Evolutionary conservation across 2,113 vertebrate species (phyloP).

Genomic region (Bolborhynchus lineola): DNA sequence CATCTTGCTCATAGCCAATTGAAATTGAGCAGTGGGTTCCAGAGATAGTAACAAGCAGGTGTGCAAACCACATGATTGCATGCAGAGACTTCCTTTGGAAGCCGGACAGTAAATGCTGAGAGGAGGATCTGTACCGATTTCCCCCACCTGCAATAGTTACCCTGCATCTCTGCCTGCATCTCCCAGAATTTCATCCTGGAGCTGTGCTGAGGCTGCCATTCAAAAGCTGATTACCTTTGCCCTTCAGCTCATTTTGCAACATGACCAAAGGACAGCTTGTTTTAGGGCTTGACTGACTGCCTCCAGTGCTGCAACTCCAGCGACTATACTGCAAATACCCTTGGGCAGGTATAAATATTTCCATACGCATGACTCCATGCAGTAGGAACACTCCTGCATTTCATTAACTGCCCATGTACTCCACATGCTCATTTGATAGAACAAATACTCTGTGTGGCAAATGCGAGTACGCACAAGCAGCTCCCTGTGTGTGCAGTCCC

Average conservation of each 20-base stretch:
- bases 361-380: not conserved
- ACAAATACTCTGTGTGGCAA: not conserved
- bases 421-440: not conserved
- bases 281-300: not conserved
- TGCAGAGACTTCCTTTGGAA: not conserved
- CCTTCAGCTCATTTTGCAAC: not conserved
- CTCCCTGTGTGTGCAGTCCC: accelerated
- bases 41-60: not conserved
- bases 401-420: not conserved
- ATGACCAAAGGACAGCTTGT: not conserved
- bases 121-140: not conserved
- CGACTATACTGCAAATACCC: not conserved
- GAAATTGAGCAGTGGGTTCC: not conserved
- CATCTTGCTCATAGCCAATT: not conserved
- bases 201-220: not conserved
- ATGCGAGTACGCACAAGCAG: not conserved
- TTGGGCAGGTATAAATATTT: not conserved
- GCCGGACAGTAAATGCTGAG: not conserved
- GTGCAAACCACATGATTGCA: not conserved
- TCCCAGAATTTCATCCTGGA: accelerated
- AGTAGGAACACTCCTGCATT: not conserved
- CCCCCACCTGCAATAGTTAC: accelerated
- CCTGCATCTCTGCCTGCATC: accelerated
- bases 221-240: not conserved
- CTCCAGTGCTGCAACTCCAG: not conserved